Conservation (phyloP, 1,140 invertebrate species). For the Varroa destructor region DNA sequence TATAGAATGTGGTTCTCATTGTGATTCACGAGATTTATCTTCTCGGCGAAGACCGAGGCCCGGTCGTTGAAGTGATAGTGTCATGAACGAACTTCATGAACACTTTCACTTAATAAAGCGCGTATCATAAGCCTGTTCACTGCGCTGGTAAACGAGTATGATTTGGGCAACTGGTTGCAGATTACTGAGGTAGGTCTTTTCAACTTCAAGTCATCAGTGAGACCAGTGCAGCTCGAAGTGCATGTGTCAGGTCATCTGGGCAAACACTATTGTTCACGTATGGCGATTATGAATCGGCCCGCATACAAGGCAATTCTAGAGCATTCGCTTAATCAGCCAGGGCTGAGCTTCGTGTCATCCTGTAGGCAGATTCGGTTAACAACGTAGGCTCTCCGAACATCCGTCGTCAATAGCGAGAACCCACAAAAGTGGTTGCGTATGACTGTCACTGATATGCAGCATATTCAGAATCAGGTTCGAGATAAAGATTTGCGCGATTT, state of each 20-base stretch:
- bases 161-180: conserved; percentile 89
- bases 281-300: conserved; percentile 99
- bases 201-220: conserved; percentile 92
- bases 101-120: conserved; percentile 59
- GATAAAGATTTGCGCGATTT: conserved; percentile 87
- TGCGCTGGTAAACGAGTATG: conserved; percentile 88
- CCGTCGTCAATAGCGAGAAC: conserved; percentile 73
- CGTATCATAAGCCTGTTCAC: conserved; percentile 90
- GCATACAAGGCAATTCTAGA: conserved; percentile 58
- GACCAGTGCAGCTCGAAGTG: conserved; percentile 91
- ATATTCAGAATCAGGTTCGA: conserved; percentile 48
- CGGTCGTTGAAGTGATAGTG: conserved; percentile 55
- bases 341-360: conserved; percentile 93
- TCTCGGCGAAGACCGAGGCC: conserved; percentile 57
- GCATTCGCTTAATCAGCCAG: conserved; percentile 76
- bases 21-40: conserved; percentile 98
- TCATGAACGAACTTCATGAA: conserved; percentile 76
- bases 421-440: conserved; percentile 91
- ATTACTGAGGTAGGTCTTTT: conserved; percentile 75
- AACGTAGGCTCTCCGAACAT: conserved; percentile 87
- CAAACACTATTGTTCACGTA: conserved; percentile 95
- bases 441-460: conserved; percentile 53
- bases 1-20: conserved; percentile 75
- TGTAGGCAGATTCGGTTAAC: conserved; percentile 90
- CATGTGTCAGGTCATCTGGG: conserved; percentile 84